Evolutionary conservation across 2,888 invertebrate genomes (phyloP).

Genomic region (Cheilosia soror): DNA sequence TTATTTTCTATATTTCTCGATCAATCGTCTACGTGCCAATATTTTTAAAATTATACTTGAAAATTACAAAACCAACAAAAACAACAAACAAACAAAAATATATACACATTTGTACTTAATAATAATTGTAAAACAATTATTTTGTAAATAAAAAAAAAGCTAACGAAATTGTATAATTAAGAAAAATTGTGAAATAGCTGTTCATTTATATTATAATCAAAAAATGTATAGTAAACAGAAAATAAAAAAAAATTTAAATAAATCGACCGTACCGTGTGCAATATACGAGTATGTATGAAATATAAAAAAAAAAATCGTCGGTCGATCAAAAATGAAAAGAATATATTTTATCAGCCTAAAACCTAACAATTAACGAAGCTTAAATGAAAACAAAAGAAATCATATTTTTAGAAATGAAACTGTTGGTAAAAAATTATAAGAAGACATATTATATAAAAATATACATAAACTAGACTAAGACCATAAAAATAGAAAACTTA

Average conservation of each 20-base stretch:
- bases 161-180: conserved; percentile 24
- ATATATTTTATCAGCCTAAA: conserved; percentile 65
- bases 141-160: conserved; percentile 37
- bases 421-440: conserved; percentile 44
- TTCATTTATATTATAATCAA: conserved; percentile 16
- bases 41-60: conserved; percentile 36
- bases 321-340: conserved; percentile 44
- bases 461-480: conserved; percentile 35
- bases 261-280: conserved; percentile 64
- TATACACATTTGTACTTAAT: conserved; percentile 13
- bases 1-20: background rate
- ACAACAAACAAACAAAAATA: background rate
- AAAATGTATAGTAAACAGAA: conserved; percentile 40
- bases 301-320: conserved; percentile 26
- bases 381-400: conserved; percentile 32
- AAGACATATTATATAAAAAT: conserved; percentile 26
- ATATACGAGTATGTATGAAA: conserved; percentile 33
- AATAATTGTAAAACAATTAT: conserved; percentile 16
- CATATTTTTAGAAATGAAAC: conserved; percentile 64
- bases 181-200: conserved; percentile 35
- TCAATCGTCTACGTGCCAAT: conserved; percentile 48
- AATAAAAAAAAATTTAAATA: conserved; percentile 41
- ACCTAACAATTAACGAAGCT: conserved; percentile 40
- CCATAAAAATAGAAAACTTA: conserved; percentile 3
- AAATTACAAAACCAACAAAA: background rate